Conservation (phyloP, 2,113 vertebrate species). For the Peucedramus taeniatus region DNA sequence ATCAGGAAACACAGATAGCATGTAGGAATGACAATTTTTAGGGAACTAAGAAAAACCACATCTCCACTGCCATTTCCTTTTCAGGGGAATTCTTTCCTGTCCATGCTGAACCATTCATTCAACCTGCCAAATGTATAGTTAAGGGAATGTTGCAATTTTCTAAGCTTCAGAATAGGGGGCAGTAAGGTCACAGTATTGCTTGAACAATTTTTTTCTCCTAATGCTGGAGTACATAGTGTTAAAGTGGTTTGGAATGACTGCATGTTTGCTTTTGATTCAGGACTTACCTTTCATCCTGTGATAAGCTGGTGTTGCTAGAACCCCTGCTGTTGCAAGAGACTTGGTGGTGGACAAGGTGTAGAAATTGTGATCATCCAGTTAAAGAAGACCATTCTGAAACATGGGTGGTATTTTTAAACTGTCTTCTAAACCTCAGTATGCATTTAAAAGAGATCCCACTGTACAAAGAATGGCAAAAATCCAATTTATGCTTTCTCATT, state of each 20-base stretch:
- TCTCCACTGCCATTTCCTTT: neutral
- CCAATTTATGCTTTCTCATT: neutral
- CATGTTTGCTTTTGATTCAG: neutral
- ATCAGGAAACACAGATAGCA: neutral
- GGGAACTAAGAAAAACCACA: neutral
- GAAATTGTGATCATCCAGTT: neutral
- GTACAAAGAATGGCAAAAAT: neutral
- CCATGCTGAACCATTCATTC: neutral
- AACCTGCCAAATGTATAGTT: neutral
- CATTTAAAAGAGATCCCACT: neutral
- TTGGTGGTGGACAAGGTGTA: neutral
- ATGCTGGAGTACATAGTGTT: neutral
- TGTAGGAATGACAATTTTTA: neutral
- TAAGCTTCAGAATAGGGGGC: slow-evolving; percentile 15
- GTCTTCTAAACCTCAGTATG: neutral
- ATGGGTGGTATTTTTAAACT: neutral
- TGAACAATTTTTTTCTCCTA: neutral
- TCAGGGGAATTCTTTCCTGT: neutral
- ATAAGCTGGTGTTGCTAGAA: neutral
- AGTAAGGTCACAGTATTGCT: slow-evolving; percentile 29
- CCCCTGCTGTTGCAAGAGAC: neutral
- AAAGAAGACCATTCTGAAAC: neutral
- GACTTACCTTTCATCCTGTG: neutral
- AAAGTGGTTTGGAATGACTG: neutral
- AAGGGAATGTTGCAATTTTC: slow-evolving; percentile 7